Conservation (phyloP, 2,797 vertebrate genomes). For the Semotilus atromaculatus region DNA sequence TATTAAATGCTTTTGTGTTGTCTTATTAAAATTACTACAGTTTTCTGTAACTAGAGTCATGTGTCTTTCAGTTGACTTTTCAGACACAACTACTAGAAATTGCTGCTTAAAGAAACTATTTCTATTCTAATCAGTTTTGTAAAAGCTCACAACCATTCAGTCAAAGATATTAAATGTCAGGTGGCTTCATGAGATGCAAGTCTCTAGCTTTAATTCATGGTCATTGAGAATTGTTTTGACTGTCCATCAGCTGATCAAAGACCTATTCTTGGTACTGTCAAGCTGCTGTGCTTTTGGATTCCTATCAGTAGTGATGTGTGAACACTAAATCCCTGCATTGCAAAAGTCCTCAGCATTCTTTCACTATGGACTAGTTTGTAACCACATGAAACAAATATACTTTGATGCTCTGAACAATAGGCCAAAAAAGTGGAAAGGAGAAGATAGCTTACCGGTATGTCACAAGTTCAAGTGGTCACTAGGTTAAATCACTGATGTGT, state of each 20-base stretch:
- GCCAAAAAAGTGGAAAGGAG: neutral
- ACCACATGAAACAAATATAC: neutral
- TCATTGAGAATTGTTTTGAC: constrained; percentile 15
- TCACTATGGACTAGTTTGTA: constrained; percentile 15
- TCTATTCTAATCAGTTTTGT: neutral
- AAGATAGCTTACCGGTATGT: neutral
- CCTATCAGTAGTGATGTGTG: constrained; percentile 32
- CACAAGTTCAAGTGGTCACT: neutral
- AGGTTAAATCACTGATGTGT: neutral
- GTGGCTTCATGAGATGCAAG: neutral
- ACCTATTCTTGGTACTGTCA: constrained; percentile 48
- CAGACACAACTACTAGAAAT: neutral
- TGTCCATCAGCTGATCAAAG: constrained; percentile 40
- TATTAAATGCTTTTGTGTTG: neutral
- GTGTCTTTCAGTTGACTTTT: neutral
- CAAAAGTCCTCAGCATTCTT: constrained; percentile 44
- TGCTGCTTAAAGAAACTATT: neutral
- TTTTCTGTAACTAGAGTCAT: neutral
- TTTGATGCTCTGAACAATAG: neutral
- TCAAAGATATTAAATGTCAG: neutral
- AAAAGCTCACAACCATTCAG: constrained; percentile 12
- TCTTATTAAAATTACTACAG: neutral
- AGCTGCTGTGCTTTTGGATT: constrained; percentile 29
- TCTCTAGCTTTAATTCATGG: neutral
- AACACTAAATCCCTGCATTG: constrained; percentile 10